Base-by-base conservation (phyloP, 2,888 invertebrate genomes). In the Lepidonotus clava region DNA sequence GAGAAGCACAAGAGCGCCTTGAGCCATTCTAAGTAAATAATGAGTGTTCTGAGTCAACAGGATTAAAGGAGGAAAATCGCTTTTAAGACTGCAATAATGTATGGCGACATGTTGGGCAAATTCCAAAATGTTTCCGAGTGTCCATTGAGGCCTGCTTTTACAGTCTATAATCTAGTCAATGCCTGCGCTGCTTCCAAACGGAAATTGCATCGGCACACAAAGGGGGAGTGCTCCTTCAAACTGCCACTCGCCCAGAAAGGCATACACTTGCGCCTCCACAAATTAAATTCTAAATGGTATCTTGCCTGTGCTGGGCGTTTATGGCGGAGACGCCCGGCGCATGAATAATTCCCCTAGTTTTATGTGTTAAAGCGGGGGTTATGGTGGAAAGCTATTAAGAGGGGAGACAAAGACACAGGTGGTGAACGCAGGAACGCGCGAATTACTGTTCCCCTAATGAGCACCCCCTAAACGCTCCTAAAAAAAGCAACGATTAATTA, bases 291-390 rank as follows among this genome's bases (percentile, higher is more conserved):
- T 24, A 1, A 2, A 61, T 28, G 61, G 28, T 8, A 32, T 32
- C 61, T 28, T n/a, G n/a, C n/a, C n/a, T n/a, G n/a, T n/a, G n/a
- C n/a, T n/a, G n/a, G n/a, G n/a, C n/a, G 61, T 18, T 32, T 28
- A 28, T 61, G 61, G 28, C 11, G 4, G 61, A 28, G 61, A 61
- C 61, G 2, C 21, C n/a, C 61, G 2, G 61, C 14, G 61, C 61
- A 61, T 61, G 61, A 61, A 61, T 61, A 61, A 28, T n/a, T n/a
- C n/a, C n/a, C n/a, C n/a, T n/a, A n/a, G n/a, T n/a, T 61, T 28
- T 61, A 11, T 61, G 61, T 61, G 61, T 14, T 8, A 21, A 28
- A 28, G 24, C 21, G 53, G 18, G 21, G 53, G 2, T 2, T 18
- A 18, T 53, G 53, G 53, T 18, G 4, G 53, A 24, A 11, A 24